phyloP scores from a whole-genome alignment of 2,113 vertebrate genomes.

The Crypturellus undulatus region DNA sequence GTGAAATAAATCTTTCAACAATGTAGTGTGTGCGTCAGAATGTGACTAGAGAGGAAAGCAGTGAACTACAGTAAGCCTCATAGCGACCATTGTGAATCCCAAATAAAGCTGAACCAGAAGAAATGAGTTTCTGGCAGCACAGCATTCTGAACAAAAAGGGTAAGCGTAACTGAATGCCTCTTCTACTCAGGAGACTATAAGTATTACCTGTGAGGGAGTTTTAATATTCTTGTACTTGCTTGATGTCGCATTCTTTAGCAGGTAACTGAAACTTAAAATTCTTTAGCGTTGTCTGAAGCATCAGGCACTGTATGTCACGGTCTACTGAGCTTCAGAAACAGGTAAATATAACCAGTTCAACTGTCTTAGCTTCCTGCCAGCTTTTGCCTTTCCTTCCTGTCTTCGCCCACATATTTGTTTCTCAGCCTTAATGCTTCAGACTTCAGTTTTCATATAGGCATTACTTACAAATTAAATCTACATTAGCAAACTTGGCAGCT shows the following conservation, averaged over 20 bases:
- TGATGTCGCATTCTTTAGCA: not conserved
- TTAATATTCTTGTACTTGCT: not conserved
- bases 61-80: conserved; percentile 34
- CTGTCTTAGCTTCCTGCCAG: not conserved
- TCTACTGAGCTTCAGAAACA: not conserved
- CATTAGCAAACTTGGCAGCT: not conserved
- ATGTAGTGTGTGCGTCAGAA: conserved; percentile 64
- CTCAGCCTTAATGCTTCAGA: not conserved
- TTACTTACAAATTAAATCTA: conserved; percentile 3
- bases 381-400: not conserved
- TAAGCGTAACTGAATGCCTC: not conserved
- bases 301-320: not conserved
- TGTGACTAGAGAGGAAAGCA: conserved; percentile 56
- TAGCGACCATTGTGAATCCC: conserved; percentile 34
- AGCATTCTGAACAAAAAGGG: not conserved
- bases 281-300: not conserved
- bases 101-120: conserved; percentile 22
- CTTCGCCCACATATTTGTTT: not conserved
- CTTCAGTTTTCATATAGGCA: not conserved
- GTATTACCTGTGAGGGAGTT: not conserved
- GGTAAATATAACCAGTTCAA: not conserved
- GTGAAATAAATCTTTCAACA: conserved; percentile 71
- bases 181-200: not conserved
- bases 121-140: not conserved
- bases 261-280: not conserved